Evolutionary conservation across 2,797 vertebrate genomes (phyloP).

Genomic region (Emys orbicularis): DNA sequence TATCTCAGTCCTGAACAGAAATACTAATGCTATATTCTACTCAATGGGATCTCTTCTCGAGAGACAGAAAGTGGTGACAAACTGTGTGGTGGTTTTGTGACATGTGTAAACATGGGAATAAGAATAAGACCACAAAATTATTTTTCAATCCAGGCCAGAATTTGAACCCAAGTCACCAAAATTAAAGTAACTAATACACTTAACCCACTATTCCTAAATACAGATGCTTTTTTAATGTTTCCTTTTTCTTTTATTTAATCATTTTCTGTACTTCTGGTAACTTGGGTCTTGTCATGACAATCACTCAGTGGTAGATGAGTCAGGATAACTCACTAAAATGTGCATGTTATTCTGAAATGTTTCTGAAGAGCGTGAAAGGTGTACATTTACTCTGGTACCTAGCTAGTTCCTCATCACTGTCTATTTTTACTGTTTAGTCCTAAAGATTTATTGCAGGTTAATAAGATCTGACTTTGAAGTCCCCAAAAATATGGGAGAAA

Average conservation of each 20-base stretch:
- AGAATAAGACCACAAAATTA: neutral
- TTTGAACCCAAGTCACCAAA: neutral
- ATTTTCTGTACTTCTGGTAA: neutral
- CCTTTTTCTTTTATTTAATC: neutral
- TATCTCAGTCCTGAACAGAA: neutral
- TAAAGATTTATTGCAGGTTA: neutral
- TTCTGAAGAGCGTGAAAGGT: neutral
- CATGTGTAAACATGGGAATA: neutral
- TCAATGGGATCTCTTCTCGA: neutral
- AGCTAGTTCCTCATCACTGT: neutral
- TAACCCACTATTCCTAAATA: neutral
- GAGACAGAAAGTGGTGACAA: neutral
- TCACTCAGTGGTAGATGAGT: neutral
- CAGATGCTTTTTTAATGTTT: neutral
- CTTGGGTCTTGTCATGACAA: neutral
- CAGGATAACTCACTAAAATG: neutral
- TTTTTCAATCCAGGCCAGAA: neutral
- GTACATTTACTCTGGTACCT: neutral
- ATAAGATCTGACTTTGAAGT: neutral
- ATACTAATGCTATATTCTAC: neutral
- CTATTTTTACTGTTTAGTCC: neutral
- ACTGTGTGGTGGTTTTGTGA: neutral
- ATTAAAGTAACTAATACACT: neutral
- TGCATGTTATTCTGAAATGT: neutral
- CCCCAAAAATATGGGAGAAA: neutral